Evolutionary conservation across 1,140 invertebrate species (phyloP).

Genomic region (Platorchestia sp.): DNA sequence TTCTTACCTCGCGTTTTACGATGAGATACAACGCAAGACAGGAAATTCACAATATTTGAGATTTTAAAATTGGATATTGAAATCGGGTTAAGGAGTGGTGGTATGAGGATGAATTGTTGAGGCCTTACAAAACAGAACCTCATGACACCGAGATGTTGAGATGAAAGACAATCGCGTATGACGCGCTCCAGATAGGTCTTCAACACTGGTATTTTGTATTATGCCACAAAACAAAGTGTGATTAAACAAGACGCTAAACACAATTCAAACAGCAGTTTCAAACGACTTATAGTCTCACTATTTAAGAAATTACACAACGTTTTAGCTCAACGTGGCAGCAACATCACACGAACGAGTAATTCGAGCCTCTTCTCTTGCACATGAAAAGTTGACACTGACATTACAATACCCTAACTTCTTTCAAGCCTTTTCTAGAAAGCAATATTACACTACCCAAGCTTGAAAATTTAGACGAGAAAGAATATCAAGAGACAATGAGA

Average conservation of each 20-base stretch:
- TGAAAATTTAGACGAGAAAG: neutral
- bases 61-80: too few relatives aligned
- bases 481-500: neutral
- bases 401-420: neutral
- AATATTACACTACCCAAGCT: neutral
- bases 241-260: neutral
- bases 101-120: too few relatives aligned
- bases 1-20: too few relatives aligned
- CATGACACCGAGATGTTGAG: too few relatives aligned
- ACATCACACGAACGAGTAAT: neutral
- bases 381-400: neutral
- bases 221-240: neutral
- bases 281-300: neutral
- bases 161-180: neutral
- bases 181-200: neutral
- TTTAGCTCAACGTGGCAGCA: neutral
- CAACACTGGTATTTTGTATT: neutral
- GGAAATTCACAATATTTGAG: too few relatives aligned
- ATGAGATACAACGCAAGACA: too few relatives aligned
- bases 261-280: neutral
- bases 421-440: too few relatives aligned
- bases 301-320: neutral
- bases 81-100: too few relatives aligned
- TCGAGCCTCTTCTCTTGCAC: neutral
- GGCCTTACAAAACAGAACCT: too few relatives aligned